Evolutionary conservation across 2,797 vertebrate species (phyloP), one percentile per base, ranked within the genome.

Genomic region (Halcyon chelicuti): DNA sequence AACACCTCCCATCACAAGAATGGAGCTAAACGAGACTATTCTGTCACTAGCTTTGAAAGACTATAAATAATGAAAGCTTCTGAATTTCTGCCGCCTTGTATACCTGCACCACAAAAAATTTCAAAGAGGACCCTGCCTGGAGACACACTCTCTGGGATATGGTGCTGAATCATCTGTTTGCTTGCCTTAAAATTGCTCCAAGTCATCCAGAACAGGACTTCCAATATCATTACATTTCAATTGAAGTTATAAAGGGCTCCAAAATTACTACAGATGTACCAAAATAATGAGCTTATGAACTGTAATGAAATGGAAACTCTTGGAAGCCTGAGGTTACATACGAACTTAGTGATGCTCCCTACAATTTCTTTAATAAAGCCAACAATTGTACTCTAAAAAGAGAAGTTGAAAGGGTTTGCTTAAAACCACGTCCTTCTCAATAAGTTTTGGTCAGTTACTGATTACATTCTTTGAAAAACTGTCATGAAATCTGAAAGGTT

Each of bases 211-310:
- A 96, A 73, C 37, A 89, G 60, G 40, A 57, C 67, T 93, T 77
- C 8, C 68, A 86, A 75, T 57, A 86, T 42, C 20, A 82, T 47
- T 86, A 78, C 22, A 46, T 93, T 88, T 92, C 86, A 75, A 90
- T 3, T 88, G 83, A 92, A 92, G 77, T 79, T 94, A 70, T 35
- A 61, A 92, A 94, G 40, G 66, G 61, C 71, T 89, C 28, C 61
- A 82, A 94, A 93, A 93, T 91, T 88, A 90, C 79, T 79, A 88
- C 17, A 68, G 39, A 76, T 71, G 71, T 80, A 86, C 85, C 65
- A 89, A 93, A 96, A 95, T 70, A 71, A 95, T 60, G 57, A 89
- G 70, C 46, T 90, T 82, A 87, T 39, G 88, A 94, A 72, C 78
- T 39, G 47, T 90, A 94, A 86, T 91, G 81, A 90, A 94, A 91